Percentiles rank a stretch among this genome's conserved stretches.
phyloP scores from a whole-genome alignment of 2,113 vertebrate genomes.

The Rhea pennata region DNA sequence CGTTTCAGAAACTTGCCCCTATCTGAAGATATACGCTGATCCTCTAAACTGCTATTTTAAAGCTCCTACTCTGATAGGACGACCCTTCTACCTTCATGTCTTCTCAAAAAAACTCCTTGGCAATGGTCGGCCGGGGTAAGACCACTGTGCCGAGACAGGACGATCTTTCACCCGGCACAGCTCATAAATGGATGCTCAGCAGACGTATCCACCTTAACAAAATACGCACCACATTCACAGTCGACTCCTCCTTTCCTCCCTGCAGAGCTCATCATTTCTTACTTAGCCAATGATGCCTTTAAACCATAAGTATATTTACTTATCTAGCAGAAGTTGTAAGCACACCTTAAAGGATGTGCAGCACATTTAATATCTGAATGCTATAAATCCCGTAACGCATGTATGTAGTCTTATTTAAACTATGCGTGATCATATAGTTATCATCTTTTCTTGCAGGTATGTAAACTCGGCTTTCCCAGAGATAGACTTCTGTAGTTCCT shows the following conservation, averaged over 20 bases:
- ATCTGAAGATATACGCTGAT: rapidly evolving
- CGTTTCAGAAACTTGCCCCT: not conserved
- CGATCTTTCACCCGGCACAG: not conserved
- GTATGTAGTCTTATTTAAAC: not conserved
- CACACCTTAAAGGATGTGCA: not conserved
- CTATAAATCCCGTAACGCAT: not conserved
- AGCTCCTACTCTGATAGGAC: not conserved
- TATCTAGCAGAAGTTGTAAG: not conserved
- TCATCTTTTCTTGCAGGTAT: not conserved
- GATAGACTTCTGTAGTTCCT: not conserved
- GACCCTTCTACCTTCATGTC: not conserved
- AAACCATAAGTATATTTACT: not conserved
- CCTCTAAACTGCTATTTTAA: not conserved
- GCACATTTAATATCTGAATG: not conserved
- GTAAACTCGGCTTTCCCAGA: not conserved
- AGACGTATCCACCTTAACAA: not conserved
- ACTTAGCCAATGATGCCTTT: not conserved
- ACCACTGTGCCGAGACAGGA: not conserved
- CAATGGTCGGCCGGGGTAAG: not conserved
- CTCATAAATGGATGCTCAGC: not conserved
- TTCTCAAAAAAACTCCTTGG: not conserved
- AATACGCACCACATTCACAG: not conserved
- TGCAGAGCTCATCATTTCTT: not conserved
- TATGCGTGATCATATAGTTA: not conserved
- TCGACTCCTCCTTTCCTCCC: not conserved